A percentile compares a stretch with the other conserved stretches of the same genome.
phyloP scores from a whole-genome alignment of 2,797 vertebrate species.

The Amazona finschi region DNA sequence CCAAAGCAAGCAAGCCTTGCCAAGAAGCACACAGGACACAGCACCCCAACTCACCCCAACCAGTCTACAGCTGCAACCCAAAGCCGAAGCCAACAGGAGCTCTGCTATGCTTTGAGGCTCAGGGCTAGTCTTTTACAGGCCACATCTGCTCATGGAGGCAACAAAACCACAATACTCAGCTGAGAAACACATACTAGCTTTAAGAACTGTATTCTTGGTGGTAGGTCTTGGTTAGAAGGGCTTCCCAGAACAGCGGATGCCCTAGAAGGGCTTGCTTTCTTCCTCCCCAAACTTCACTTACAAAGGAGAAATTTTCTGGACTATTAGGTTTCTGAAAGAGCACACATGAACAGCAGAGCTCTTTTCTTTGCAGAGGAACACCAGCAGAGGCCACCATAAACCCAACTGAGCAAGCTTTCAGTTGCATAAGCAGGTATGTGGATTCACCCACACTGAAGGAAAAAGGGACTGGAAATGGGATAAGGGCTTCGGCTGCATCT shows the following conservation, averaged over 20 bases:
- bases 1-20: not conserved
- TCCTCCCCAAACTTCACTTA: not conserved
- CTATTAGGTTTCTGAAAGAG: not conserved
- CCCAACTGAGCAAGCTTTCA: not conserved
- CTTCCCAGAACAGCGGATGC: not conserved
- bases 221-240: not conserved
- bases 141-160: not conserved
- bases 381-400: conserved; percentile 60
- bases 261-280: not conserved
- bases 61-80: not conserved
- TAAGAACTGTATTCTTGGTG: not conserved
- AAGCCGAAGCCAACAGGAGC: not conserved
- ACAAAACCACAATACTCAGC: fast-evolving
- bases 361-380: conserved; percentile 10
- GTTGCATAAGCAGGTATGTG: not conserved
- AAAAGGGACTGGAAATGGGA: not conserved
- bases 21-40: not conserved
- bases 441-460: not conserved
- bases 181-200: not conserved
- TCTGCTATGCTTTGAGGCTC: not conserved
- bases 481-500: not conserved
- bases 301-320: not conserved
- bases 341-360: not conserved
- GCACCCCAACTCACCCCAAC: fast-evolving
- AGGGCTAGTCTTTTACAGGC: not conserved